Evolutionary conservation across 2,888 invertebrate species (phyloP).

Genomic region (Drosophila mimica): DNA sequence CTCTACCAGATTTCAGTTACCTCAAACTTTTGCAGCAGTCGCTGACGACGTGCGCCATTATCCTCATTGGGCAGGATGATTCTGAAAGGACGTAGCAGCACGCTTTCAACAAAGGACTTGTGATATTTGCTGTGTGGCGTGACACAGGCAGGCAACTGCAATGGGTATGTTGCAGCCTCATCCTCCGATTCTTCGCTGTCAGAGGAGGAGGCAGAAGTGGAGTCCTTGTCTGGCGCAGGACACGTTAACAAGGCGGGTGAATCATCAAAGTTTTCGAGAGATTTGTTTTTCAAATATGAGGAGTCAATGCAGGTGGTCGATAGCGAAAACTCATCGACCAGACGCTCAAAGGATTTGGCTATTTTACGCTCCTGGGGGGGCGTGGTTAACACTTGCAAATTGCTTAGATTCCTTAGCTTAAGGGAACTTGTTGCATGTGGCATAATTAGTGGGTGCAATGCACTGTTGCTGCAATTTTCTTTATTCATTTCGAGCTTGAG

Average conservation of each 20-base stretch:
- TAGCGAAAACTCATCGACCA: slow-evolving; percentile 84
- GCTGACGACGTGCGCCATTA: slow-evolving; percentile 78
- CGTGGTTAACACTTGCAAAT: slow-evolving; percentile 17
- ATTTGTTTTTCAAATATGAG: slow-evolving; percentile 84
- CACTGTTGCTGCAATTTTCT: slow-evolving; percentile 68
- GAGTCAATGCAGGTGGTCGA: slow-evolving; percentile 83
- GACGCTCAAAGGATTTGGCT: slow-evolving; percentile 86
- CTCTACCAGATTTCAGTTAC: slow-evolving; percentile 83
- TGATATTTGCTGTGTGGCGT: slow-evolving; percentile 72
- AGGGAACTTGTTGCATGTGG: slow-evolving; percentile 73
- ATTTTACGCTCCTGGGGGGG: slow-evolving; percentile 86
- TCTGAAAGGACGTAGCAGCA: slow-evolving; percentile 83
- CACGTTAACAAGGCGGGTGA: slow-evolving; percentile 69
- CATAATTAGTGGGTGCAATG: slow-evolving; percentile 69
- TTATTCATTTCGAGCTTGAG: slow-evolving; percentile 86
- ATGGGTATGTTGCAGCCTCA: slow-evolving; percentile 84
- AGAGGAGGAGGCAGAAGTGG: slow-evolving; percentile 10
- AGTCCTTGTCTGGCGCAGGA: slow-evolving; percentile 40
- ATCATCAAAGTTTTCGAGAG: slow-evolving; percentile 84
- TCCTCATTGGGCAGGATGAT: slow-evolving; percentile 82
- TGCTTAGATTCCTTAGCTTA: slow-evolving; percentile 59
- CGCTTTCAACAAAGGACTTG: slow-evolving; percentile 83
- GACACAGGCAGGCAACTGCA: slow-evolving; percentile 85
- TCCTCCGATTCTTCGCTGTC: slow-evolving; percentile 28
- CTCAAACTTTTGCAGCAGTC: slow-evolving; percentile 83